A percentile compares a stretch with the other conserved stretches of the same genome.
Conservation (phyloP, 2,797 vertebrate genomes). For the Sibirionetta formosa region DNA sequence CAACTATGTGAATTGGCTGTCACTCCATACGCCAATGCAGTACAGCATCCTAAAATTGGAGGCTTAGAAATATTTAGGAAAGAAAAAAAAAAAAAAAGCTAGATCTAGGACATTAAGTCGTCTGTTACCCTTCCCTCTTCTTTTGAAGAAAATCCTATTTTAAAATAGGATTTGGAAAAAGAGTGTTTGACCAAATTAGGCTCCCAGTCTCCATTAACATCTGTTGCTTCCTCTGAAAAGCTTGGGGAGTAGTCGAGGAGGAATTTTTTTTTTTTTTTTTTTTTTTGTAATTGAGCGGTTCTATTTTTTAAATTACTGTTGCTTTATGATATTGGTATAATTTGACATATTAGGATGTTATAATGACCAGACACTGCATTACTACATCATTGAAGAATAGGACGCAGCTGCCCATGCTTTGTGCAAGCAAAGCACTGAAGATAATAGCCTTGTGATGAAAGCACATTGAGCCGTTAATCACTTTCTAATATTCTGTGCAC, state of each 20-base stretch:
- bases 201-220: not conserved
- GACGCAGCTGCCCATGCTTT: slow-evolving; percentile 69
- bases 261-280: slow-evolving; percentile 10
- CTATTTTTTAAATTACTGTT: not conserved
- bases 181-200: not conserved
- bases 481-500: slow-evolving; percentile 46
- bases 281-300: not conserved
- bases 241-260: not conserved
- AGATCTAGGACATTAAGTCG: not conserved
- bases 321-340: slow-evolving; percentile 58
- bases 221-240: slow-evolving; percentile 24
- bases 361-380: slow-evolving; percentile 41
- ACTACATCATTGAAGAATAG: slow-evolving; percentile 47
- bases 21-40: rapidly evolving
- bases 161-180: not conserved
- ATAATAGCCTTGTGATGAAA: slow-evolving; percentile 66
- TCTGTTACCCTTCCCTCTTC: not conserved
- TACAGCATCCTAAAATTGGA: not conserved
- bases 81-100: not conserved
- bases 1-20: not conserved
- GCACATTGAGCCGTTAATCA: slow-evolving; percentile 51
- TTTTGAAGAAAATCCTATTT: slow-evolving; percentile 14
- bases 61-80: not conserved
- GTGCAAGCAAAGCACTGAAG: slow-evolving; percentile 39
- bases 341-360: slow-evolving; percentile 13